These are phyloP conservation scores for Ailuropoda melanoleuca DNA, from an alignment of 2,113 vertebrate genomes.

Conservation along the genomic window DNA sequence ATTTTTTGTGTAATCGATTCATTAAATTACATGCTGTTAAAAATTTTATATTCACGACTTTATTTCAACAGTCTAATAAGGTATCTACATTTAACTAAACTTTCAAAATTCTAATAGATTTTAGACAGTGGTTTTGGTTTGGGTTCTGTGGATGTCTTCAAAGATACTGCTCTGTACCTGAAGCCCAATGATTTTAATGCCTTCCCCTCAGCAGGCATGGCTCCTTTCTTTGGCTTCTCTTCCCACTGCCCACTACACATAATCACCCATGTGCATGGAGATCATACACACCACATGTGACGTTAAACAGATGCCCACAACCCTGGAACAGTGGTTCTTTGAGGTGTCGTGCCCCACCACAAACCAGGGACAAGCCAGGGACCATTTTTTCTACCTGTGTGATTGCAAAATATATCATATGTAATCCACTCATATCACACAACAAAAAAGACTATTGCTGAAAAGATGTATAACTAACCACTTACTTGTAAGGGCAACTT, in stretches of 20 bases:
- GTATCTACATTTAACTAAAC: constrained; percentile 3
- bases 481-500: not conserved
- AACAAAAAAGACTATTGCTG: not conserved
- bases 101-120: constrained; percentile 6
- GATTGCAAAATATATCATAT: not conserved
- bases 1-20: not conserved
- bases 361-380: constrained; percentile 15
- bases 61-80: constrained; percentile 4
- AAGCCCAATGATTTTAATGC: not conserved
- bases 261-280: not conserved
- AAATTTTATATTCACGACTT: constrained; percentile 8
- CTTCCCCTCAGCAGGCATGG: not conserved
- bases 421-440: constrained; percentile 30
- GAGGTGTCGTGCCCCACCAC: not conserved
- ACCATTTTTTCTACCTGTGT: constrained; percentile 12
- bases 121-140: not conserved
- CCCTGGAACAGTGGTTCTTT: not conserved
- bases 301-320: not conserved
- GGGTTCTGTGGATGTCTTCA: constrained; percentile 1
- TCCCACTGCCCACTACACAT: not conserved
- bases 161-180: constrained; percentile 12
- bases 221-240: constrained; percentile 16
- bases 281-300: not conserved
- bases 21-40: not conserved
- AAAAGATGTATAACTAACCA: constrained; percentile 47